Conservation (phyloP, 2,888 invertebrate genomes). For the Lordiphosa andalusiaca region DNA sequence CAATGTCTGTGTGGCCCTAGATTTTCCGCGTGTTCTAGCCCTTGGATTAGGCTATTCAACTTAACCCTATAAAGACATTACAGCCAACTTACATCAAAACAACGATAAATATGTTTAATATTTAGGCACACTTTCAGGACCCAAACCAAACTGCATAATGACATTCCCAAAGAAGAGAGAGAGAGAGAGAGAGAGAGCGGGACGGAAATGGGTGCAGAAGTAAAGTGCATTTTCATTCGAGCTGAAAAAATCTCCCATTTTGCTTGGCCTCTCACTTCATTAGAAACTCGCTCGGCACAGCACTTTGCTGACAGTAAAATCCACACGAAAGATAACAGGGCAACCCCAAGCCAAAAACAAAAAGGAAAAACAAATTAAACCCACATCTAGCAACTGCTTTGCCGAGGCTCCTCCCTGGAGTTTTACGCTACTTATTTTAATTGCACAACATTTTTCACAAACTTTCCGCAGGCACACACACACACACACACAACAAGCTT, state of each 20-base stretch:
- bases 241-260: not conserved
- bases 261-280: conserved; percentile 23
- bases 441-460: conserved; percentile 67
- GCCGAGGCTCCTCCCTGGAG: conserved; percentile 27
- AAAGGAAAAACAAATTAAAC: conserved; percentile 7
- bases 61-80: no score
- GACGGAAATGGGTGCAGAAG: no score
- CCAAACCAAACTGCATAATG: no score
- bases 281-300: conserved; percentile 18
- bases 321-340: conserved; percentile 44
- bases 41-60: no score
- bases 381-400: conserved; percentile 14
- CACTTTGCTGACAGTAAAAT: conserved; percentile 52
- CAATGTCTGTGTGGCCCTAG: no score
- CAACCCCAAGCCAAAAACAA: not conserved
- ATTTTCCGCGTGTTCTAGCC: no score
- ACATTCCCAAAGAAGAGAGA: no score
- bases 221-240: not conserved
- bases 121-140: no score
- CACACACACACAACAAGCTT: conserved; percentile 37
- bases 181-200: no score
- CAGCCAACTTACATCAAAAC: no score
- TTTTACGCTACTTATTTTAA: conserved; percentile 64
- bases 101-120: no score
- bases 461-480: conserved; percentile 17